A percentile compares a stretch with the other conserved stretches of the same genome.
These are phyloP conservation scores for Potamilus streckersoni DNA, from an alignment of 1,140 invertebrate genomes.

Conservation along the genomic window DNA sequence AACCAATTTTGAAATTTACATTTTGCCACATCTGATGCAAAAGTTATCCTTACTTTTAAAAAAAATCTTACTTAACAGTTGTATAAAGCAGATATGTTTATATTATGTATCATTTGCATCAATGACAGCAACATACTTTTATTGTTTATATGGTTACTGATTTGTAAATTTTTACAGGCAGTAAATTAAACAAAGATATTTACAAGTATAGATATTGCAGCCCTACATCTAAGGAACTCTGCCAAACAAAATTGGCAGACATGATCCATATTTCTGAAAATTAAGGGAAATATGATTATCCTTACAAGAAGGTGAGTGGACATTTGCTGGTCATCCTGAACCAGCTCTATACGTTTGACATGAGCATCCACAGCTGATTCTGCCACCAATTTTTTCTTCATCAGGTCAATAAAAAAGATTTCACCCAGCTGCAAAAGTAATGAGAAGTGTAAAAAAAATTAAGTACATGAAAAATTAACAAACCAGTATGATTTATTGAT, in stretches of 20 bases:
- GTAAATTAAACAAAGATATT: neutral
- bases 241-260: neutral
- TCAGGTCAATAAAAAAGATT: constrained; percentile 78
- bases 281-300: neutral
- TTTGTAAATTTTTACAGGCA: neutral
- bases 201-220: neutral
- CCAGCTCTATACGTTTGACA: constrained; percentile 75
- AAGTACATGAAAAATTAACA: neutral
- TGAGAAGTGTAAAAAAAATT: neutral
- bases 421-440: constrained; percentile 72
- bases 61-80: too few species aligned
- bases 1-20: too few species aligned
- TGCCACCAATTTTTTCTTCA: constrained; percentile 76
- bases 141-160: neutral
- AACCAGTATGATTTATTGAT: neutral
- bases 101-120: neutral
- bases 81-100: too few species aligned
- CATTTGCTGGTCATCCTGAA: constrained; percentile 77
- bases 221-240: neutral
- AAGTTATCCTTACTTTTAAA: too few species aligned
- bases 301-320: constrained; percentile 77
- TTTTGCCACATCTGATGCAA: too few species aligned
- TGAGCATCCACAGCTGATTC: constrained; percentile 74
- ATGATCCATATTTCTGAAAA: neutral
- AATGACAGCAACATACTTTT: neutral